phyloP scores from a whole-genome alignment of 2,888 invertebrate species.

The Drosophila rubida region DNA sequence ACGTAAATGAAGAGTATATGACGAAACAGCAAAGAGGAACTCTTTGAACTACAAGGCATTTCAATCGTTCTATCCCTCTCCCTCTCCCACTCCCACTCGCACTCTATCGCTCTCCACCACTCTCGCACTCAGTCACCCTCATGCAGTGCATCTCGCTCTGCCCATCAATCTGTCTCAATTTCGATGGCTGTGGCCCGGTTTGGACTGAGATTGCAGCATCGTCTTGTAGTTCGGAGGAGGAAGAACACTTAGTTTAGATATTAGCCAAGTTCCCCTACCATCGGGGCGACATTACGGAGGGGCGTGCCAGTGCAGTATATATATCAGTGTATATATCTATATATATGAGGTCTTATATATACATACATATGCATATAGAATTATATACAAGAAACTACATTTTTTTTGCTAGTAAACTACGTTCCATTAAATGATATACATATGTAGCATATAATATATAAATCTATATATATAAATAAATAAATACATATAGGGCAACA shows the following conservation, averaged over 20 bases:
- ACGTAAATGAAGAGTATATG: background rate
- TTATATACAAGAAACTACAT: conserved; percentile 37
- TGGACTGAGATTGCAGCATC: conserved; percentile 53
- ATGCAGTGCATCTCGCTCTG: background rate
- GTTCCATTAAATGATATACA: conserved; percentile 47
- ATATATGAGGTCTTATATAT: conserved; percentile 35
- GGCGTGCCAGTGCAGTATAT: conserved; percentile 53
- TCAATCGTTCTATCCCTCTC: conserved; percentile 1
- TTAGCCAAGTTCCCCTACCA: conserved; percentile 12
- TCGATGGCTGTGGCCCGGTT: conserved; percentile 50
- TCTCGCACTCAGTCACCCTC: background rate
- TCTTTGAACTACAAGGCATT: conserved; percentile 8
- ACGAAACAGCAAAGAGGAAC: conserved; percentile 14
- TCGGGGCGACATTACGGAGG: conserved; percentile 7
- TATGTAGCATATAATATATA: conserved; percentile 15
- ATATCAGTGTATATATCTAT: conserved; percentile 43
- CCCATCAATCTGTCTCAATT: conserved; percentile 36
- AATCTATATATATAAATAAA: conserved; percentile 12
- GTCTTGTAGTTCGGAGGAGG: conserved; percentile 6
- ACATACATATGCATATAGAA: conserved; percentile 38
- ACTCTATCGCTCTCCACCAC: too few relatives aligned
- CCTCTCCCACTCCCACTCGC: background rate
- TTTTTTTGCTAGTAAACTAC: conserved; percentile 53
- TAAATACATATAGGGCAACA: conserved; percentile 46
- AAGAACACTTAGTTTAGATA: background rate